Evolutionary conservation across 1,140 invertebrate genomes (phyloP).

Genomic region (Druon quercuslanigerum): DNA sequence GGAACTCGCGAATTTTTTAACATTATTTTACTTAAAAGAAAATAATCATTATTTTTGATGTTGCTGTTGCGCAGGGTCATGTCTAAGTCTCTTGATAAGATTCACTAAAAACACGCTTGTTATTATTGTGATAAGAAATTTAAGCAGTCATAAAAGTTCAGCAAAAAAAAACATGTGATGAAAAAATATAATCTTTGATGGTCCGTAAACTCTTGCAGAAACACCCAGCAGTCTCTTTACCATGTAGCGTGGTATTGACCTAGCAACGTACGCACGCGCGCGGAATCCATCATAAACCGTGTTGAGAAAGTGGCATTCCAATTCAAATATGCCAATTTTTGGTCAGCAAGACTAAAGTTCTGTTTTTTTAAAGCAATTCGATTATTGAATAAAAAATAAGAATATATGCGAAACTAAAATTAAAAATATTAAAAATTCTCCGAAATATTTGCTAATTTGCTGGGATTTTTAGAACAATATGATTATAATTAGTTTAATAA

Average conservation of each 20-base stretch:
- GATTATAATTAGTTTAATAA: too few species aligned
- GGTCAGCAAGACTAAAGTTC: too few species aligned
- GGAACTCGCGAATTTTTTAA: too few species aligned
- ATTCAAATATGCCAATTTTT: neutral
- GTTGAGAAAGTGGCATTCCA: neutral
- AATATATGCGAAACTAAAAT: too few species aligned
- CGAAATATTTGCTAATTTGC: too few species aligned
- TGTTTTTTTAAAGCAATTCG: too few species aligned
- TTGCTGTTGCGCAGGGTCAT: constrained; percentile 1
- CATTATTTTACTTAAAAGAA: too few species aligned
- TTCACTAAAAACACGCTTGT: neutral
- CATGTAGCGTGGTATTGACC: constrained; percentile 43
- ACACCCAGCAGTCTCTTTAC: constrained; percentile 2
- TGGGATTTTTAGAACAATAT: too few species aligned
- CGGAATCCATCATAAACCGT: neutral
- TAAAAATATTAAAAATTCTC: too few species aligned
- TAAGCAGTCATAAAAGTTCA: neutral
- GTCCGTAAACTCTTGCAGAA: neutral
- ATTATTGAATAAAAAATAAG: too few species aligned
- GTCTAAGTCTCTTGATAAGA: neutral
- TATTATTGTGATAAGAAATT: constrained; percentile 10
- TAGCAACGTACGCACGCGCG: constrained; percentile 43
- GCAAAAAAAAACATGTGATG: neutral
- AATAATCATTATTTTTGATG: too few species aligned
- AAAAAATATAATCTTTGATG: constrained; percentile 20